These are phyloP conservation scores for Nannobrachium achirus DNA, from an alignment of 2,113 vertebrate species.

Conservation along the genomic window DNA sequence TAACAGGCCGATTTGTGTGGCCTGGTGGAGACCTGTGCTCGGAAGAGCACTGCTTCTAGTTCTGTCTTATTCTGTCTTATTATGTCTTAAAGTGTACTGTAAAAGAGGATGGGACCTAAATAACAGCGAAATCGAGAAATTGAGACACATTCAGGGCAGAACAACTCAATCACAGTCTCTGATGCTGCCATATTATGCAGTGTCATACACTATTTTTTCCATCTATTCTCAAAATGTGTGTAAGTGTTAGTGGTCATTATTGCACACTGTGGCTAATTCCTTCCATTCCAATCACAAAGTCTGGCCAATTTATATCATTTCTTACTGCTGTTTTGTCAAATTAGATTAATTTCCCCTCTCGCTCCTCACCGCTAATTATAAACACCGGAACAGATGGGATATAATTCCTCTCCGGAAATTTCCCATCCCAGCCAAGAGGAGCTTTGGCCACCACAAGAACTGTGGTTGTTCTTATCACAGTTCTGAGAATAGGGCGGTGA, in stretches of 20 bases:
- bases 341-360: constrained; percentile 59
- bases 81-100: no score
- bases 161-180: not conserved
- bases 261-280: constrained; percentile 28
- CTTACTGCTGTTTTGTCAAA: constrained; percentile 63
- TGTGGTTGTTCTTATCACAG: constrained; percentile 26
- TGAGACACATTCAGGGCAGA: no score
- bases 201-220: constrained; percentile 7
- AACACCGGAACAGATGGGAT: constrained; percentile 66
- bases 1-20: no score
- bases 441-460: constrained; percentile 48
- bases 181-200: not conserved
- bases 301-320: constrained; percentile 44
- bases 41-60: no score
- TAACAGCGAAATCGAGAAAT: no score
- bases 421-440: constrained; percentile 41
- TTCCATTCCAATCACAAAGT: constrained; percentile 44
- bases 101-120: no score
- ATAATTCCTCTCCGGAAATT: constrained; percentile 53
- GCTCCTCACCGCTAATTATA: constrained; percentile 69
- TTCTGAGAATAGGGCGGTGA: constrained; percentile 21
- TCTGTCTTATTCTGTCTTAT: no score
- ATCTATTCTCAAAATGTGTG: constrained; percentile 1
- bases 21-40: no score
- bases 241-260: constrained; percentile 33